Evolutionary conservation across 2,797 vertebrate species (phyloP).

Genomic region (Gymnopithys bicolor): DNA sequence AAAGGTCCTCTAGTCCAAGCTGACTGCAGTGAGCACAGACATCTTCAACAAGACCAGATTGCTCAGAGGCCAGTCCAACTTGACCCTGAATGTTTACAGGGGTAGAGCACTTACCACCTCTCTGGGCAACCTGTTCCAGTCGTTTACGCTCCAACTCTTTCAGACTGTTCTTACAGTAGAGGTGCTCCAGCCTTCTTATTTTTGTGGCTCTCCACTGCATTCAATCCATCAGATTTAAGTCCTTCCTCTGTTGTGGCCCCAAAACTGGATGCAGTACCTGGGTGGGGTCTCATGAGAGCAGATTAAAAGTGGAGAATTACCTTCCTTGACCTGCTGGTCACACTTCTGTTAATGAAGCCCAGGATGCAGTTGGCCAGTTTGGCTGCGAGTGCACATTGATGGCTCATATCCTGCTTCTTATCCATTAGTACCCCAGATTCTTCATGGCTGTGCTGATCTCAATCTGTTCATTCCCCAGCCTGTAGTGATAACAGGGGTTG

Average conservation of each 20-base stretch:
- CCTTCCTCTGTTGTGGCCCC: background rate
- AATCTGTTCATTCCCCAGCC: no score
- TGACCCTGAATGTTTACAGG: background rate
- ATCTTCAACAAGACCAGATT: background rate
- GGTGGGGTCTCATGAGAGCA: background rate
- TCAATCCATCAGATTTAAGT: background rate
- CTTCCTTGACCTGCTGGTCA: background rate
- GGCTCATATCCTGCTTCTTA: background rate
- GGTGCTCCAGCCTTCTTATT: background rate
- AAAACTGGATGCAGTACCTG: background rate
- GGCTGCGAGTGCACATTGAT: rapidly evolving
- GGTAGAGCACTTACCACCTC: background rate
- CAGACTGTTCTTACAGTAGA: background rate
- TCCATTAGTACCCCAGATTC: background rate
- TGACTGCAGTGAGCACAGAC: background rate
- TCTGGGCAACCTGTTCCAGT: background rate
- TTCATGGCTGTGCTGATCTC: background rate
- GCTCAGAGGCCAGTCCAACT: background rate
- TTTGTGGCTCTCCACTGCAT: background rate
- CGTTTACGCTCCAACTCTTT: background rate
- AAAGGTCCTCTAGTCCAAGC: background rate
- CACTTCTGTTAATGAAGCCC: background rate
- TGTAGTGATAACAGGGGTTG: background rate
- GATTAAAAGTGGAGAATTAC: background rate
- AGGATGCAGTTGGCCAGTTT: background rate